Evolutionary conservation across 2,888 invertebrate genomes (phyloP).

Genomic region (Mesoligia furuncula): DNA sequence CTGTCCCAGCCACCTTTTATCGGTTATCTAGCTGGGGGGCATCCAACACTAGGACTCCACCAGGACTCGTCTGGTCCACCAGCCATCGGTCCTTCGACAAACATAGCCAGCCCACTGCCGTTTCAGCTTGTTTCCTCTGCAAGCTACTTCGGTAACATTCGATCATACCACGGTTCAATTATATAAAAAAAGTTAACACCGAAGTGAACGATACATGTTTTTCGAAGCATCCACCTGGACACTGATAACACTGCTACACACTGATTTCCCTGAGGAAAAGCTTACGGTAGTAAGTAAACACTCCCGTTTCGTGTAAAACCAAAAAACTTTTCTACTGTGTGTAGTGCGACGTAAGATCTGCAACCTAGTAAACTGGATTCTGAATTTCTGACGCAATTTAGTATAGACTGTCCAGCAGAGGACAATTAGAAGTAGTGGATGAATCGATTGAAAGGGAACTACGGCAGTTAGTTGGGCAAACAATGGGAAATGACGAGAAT

Average conservation of each 20-base stretch:
- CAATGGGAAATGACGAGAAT: neutral
- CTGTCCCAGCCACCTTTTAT: neutral
- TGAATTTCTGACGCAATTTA: slow-evolving; percentile 10
- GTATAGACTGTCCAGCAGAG: neutral
- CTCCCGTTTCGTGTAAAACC: neutral
- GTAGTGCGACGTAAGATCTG: slow-evolving; percentile 36
- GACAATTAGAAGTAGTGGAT: neutral
- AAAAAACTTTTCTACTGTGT: slow-evolving; percentile 21
- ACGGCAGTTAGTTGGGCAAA: neutral
- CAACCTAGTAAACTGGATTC: slow-evolving; percentile 16
- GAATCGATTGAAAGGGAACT: neutral
- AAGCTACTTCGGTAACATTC: neutral
- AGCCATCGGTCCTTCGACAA: neutral
- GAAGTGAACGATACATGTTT: slow-evolving; percentile 14
- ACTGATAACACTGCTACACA: slow-evolving; percentile 28
- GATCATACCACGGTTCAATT: neutral
- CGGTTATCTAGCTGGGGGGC: neutral
- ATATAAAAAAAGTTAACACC: slow-evolving; percentile 22
- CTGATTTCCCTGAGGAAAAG: slow-evolving; percentile 47
- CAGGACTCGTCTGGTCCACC: neutral
- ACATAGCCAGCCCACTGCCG: neutral
- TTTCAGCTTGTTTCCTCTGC: neutral
- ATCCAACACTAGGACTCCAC: neutral
- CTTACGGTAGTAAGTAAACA: slow-evolving; percentile 12
- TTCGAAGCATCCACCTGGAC: slow-evolving; percentile 18